Percentiles rank a stretch among this genome's conserved stretches.
These are phyloP conservation scores for Rhinoraja longicauda DNA, from an alignment of 2,797 vertebrate genomes.

Conservation along the genomic window DNA sequence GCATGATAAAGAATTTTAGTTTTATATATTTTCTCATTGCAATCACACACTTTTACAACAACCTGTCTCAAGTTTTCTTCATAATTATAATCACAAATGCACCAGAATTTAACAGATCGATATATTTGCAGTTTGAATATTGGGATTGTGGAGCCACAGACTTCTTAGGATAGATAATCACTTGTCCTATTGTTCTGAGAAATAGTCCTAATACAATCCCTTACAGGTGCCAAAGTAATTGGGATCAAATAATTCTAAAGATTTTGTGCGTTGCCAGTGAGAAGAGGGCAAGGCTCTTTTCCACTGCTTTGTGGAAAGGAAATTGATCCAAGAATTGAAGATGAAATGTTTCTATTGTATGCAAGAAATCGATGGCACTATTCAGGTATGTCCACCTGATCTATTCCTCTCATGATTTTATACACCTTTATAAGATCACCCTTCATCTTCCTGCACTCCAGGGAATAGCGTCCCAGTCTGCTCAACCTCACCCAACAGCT, in stretches of 20 bases:
- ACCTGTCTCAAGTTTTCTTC: background rate
- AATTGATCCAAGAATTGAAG: background rate
- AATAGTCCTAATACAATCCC: background rate
- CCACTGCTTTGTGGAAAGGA: background rate
- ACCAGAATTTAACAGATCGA: background rate
- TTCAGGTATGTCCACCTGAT: no score
- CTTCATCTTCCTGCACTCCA: no score
- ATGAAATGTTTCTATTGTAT: background rate
- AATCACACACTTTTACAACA: background rate
- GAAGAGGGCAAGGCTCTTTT: background rate
- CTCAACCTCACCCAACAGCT: no score
- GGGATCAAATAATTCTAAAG: background rate
- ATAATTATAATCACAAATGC: background rate
- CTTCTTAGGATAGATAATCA: background rate
- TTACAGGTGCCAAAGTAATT: background rate
- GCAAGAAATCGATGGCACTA: background rate
- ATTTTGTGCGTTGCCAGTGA: background rate
- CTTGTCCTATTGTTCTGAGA: background rate
- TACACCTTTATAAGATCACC: no score
- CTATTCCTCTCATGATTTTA: no score
- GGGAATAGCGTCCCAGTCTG: no score
- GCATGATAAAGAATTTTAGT: background rate
- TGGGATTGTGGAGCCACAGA: background rate
- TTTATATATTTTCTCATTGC: background rate
- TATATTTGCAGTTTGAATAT: background rate